A percentile compares a stretch with the other conserved stretches of the same genome.
These are phyloP conservation scores for Spatulosminthurus flaviceps DNA, from an alignment of 2,888 invertebrate species.

Conservation along the genomic window DNA sequence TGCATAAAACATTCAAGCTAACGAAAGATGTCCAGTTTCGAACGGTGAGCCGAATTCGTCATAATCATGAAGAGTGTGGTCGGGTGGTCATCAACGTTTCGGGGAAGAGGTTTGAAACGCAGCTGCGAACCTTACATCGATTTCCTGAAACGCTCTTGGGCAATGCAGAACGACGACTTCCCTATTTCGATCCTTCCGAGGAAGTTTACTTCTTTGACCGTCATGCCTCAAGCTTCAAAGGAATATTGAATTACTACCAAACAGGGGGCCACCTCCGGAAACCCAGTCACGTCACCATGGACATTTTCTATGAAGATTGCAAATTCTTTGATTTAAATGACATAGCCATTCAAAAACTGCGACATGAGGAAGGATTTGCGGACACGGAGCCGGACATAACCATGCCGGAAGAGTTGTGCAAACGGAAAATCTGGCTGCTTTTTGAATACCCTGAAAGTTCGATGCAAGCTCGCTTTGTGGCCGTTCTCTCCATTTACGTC, in stretches of 20 bases:
- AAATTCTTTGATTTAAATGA: conserved; percentile 56
- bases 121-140: conserved; percentile 40
- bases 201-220: conserved; percentile 58
- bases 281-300: conserved; percentile 47
- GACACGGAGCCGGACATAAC: conserved; percentile 34
- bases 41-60: not conserved
- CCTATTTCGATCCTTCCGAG: conserved; percentile 46
- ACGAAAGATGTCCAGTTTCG: not conserved
- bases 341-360: conserved; percentile 37
- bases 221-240: conserved; percentile 52
- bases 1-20: not conserved
- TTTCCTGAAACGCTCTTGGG: conserved; percentile 47
- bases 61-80: conserved; percentile 40
- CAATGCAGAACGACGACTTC: conserved; percentile 29
- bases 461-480: conserved; percentile 53
- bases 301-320: conserved; percentile 57
- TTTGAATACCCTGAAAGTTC: conserved; percentile 58
- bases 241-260: conserved; percentile 59
- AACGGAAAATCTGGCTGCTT: conserved; percentile 59
- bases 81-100: conserved; percentile 38
- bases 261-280: conserved; percentile 46
- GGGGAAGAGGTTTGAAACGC: conserved; percentile 43
- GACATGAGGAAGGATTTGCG: conserved; percentile 50
- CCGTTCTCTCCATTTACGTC: conserved; percentile 52
- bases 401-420: conserved; percentile 51